Evolutionary conservation across 1,140 invertebrate species (phyloP).

Genomic region (Anoplophora glabripennis): DNA sequence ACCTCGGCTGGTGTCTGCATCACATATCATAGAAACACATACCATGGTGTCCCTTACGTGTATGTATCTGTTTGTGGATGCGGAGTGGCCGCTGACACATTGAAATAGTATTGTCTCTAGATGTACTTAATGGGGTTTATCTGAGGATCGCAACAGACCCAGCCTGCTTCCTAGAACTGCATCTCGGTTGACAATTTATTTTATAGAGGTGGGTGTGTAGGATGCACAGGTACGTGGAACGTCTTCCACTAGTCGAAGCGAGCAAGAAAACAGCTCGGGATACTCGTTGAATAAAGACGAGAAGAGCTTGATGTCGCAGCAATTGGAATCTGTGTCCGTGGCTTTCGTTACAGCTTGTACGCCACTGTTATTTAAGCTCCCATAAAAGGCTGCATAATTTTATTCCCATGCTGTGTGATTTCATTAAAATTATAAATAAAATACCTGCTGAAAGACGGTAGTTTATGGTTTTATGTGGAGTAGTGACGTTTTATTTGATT

Average conservation of each 20-base stretch:
- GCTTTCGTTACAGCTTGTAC: conserved; percentile 44
- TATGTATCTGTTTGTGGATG: conserved; percentile 9
- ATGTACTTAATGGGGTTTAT: conserved; percentile 50
- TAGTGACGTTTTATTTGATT: conserved; percentile 17
- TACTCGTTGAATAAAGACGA: conserved; percentile 27
- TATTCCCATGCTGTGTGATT: conserved; percentile 38
- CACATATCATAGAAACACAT: no score
- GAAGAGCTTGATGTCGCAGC: conserved; percentile 36
- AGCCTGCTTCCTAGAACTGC: conserved; percentile 48
- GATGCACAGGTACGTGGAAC: conserved; percentile 43
- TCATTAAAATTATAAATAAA: conserved; percentile 37
- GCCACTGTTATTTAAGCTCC: conserved; percentile 43
- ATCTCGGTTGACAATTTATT: conserved; percentile 51
- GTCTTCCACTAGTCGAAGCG: neutral
- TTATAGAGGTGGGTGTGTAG: conserved; percentile 51
- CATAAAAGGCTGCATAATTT: conserved; percentile 42
- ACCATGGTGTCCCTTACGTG: no score
- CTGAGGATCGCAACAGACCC: conserved; percentile 43
- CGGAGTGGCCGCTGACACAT: conserved; percentile 45
- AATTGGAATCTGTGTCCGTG: conserved; percentile 44
- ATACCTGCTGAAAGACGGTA: conserved; percentile 27
- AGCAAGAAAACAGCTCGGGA: neutral
- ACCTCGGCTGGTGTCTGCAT: no score
- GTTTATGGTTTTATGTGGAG: conserved; percentile 32
- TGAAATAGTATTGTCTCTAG: conserved; percentile 51